phyloP scores from a whole-genome alignment of 1,140 invertebrate genomes.

The Meloidogyne exigua region DNA sequence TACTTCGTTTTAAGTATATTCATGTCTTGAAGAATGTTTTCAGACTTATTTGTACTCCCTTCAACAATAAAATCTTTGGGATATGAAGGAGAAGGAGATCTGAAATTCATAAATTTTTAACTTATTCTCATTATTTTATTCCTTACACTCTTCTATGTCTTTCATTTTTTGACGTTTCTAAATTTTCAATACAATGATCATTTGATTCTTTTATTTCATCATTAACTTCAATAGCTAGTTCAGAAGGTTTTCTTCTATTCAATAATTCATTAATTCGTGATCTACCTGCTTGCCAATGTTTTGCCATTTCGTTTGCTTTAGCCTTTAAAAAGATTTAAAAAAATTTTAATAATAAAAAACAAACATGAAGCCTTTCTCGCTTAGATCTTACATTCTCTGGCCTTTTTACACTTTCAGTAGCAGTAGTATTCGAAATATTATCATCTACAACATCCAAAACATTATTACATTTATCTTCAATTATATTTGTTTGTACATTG shows the following conservation, averaged over 20 bases:
- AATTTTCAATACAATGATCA: not conserved
- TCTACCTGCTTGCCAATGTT: conserved; percentile 30
- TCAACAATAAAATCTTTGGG: conserved; percentile 5
- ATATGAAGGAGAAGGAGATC: conserved; percentile 15
- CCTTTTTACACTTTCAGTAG: not conserved
- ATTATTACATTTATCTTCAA: not conserved
- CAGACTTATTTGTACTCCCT: not conserved
- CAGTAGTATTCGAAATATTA: no score
- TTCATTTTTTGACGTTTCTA: not conserved
- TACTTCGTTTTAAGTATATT: conserved; percentile 25
- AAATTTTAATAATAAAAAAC: not conserved
- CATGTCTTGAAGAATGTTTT: not conserved
- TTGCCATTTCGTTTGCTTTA: conserved; percentile 42
- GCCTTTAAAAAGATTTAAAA: conserved; percentile 21
- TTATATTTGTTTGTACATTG: not conserved
- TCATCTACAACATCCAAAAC: not conserved
- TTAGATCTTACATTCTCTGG: not conserved
- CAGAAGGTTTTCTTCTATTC: conserved; percentile 29
- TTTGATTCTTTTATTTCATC: conserved; percentile 7
- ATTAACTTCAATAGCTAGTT: conserved; percentile 26
- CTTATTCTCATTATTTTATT: not conserved
- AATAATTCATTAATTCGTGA: conserved; percentile 41
- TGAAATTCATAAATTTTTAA: not conserved
- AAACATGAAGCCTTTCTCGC: conserved; percentile 14
- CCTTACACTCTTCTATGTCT: not conserved